phyloP scores from a whole-genome alignment of 2,113 vertebrate species.

The Chionomys nivalis region DNA sequence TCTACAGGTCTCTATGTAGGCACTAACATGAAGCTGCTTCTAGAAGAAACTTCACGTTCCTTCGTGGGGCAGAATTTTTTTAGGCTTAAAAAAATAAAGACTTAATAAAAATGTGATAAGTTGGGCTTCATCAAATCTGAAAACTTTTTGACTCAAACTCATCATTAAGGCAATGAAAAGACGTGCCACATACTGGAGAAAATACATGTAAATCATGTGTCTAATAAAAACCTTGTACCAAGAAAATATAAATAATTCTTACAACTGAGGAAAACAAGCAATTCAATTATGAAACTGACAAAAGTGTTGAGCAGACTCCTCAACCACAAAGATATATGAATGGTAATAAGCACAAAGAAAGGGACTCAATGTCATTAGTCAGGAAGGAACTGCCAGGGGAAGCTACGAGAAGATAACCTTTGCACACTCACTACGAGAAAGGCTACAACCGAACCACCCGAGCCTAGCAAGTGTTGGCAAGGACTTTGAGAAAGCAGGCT shows the following conservation, averaged over 20 bases:
- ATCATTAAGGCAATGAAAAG: constrained; percentile 17
- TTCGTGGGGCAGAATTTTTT: background rate
- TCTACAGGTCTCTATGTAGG: background rate
- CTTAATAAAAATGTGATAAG: constrained; percentile 4
- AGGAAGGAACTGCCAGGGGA: constrained; percentile 11
- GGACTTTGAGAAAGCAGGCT: background rate
- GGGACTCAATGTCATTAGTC: background rate
- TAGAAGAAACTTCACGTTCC: constrained; percentile 17
- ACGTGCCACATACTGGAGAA: background rate
- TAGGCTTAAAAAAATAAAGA: background rate
- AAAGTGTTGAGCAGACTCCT: constrained; percentile 16
- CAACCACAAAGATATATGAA: background rate
- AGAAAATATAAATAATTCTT: constrained; percentile 13
- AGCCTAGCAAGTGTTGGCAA: background rate
- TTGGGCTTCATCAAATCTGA: constrained; percentile 5
- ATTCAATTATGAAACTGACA: constrained; percentile 24
- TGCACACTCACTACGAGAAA: background rate
- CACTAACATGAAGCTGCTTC: background rate
- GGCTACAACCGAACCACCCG: background rate
- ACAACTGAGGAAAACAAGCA: background rate
- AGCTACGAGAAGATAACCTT: background rate
- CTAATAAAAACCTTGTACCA: constrained; percentile 29
- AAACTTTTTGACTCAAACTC: background rate
- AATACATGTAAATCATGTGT: background rate
- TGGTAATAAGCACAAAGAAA: background rate